A percentile compares a stretch with the other conserved stretches of the same genome.
phyloP scores from a whole-genome alignment of 2,113 vertebrate genomes.

The Struthio camelus region DNA sequence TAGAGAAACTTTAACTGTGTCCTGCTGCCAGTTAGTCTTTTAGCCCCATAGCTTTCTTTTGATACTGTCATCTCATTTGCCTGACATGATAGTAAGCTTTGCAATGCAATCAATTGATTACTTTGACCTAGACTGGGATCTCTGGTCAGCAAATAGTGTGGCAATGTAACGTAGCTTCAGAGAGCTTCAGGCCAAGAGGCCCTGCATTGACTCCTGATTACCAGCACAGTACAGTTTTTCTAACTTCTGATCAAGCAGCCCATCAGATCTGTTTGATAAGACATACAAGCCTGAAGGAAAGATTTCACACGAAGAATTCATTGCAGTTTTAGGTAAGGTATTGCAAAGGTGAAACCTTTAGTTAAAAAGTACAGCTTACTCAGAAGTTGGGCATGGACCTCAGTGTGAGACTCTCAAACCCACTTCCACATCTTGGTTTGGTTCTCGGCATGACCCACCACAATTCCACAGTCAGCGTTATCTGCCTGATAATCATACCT shows the following conservation, averaged over 20 bases:
- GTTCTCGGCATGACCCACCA: neutral
- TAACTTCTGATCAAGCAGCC: neutral
- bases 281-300: neutral
- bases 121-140: neutral
- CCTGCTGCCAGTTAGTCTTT: neutral
- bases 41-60: neutral
- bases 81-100: neutral
- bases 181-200: neutral
- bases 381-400: neutral
- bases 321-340: neutral
- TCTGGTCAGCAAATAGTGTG: neutral
- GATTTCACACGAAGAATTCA: neutral
- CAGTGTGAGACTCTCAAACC: neutral
- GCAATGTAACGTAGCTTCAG: neutral
- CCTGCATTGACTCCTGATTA: neutral
- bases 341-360: neutral
- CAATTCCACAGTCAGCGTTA: neutral
- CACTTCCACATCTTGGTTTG: neutral
- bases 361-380: neutral
- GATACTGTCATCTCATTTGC: neutral
- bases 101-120: neutral
- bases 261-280: neutral
- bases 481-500: neutral
- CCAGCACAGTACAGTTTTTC: neutral
- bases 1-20: neutral